Evolutionary conservation across 30 jellyfish, hydroid and myxozoan genomes (phyloP).

Genomic region (Mastigias papua): DNA sequence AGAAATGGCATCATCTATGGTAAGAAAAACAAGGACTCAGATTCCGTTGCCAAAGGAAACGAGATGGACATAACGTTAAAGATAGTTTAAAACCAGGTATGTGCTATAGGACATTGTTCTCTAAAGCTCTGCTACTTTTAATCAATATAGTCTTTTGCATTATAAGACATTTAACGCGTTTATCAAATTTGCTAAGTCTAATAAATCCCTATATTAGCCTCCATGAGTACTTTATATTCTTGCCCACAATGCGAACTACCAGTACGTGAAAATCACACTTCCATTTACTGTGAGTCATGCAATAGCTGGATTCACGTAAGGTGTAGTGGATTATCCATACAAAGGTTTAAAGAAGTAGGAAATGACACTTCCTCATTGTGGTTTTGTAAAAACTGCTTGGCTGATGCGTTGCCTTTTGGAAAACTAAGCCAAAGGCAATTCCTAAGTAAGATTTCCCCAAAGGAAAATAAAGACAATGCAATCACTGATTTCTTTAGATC

Average conservation of each 20-base stretch:
- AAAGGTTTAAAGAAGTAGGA: slow-evolving; percentile 24
- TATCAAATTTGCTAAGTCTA: no score
- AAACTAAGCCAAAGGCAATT: slow-evolving; percentile 3
- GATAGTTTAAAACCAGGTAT: no score
- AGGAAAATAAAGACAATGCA: not conserved
- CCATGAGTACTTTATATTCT: slow-evolving; percentile 4
- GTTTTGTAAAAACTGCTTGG: not conserved
- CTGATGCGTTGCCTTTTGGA: not conserved
- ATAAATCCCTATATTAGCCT: no score
- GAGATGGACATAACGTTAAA: no score
- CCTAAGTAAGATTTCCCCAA: not conserved
- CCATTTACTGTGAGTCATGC: slow-evolving; percentile 15
- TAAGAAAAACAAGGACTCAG: no score
- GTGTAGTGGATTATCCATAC: slow-evolving; percentile 18
- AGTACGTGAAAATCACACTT: slow-evolving; percentile 4
- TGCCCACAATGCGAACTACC: slow-evolving; percentile 8
- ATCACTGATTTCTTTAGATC: not conserved
- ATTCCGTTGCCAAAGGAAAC: no score
- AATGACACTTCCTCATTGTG: slow-evolving; percentile 9
- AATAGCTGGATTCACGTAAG: slow-evolving; percentile 6
- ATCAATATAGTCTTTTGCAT: no score
- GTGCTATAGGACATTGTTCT: no score
- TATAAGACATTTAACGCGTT: no score
- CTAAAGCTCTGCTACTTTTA: no score
- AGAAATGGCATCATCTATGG: no score